Evolutionary conservation across 2,888 invertebrate genomes (phyloP), one percentile per base, ranked within the genome.

Genomic region (Augiades crinisus): DNA sequence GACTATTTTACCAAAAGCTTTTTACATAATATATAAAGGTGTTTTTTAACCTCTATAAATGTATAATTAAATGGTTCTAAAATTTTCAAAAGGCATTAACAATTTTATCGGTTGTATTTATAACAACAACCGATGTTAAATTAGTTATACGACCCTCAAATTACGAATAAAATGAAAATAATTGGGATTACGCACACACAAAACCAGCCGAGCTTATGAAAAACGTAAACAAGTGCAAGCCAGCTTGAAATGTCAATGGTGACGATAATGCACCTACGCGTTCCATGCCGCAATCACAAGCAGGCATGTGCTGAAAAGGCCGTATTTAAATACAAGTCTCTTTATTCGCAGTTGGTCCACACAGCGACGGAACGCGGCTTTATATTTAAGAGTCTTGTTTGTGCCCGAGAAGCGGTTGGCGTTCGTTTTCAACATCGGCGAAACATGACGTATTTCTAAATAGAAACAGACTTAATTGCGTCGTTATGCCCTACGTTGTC

Each of bases 401-500:
- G 44, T 38, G 51, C 44, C 44, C 51, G 31, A 45, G 44, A 30
- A 17, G 5, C 14, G 10, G 36, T 30, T 36, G 22, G 17, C 21
- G 36, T 36, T 44, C 16, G 21, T 31, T 44, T 51, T 51, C 30
- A 44, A 51, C 44, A 37, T 44, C 30, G 37, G 3, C 51, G 44
- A 12, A 16, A 44, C 51, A 37, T 36, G n/a, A 21, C n/a, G 24
- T 47, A 47, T 34, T 30, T 19, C 44, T 51, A 44, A 44, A 37
- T 27, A 36, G 36, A 44, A 43, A 49, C 41, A 41, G 34, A 41
- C 49, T 33, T 49, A 49, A 55, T 44, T 38, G 52, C 34, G 19
- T 50, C 45, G 40, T 50, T 41, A 46, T 47, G 34, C 8, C 2
- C 10, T 38, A 36, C 17, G 22, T 41, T 53, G 30, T 33, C n/a